Conservation (phyloP, 2,888 invertebrate species). For the Dorcus parallelipipedus region DNA sequence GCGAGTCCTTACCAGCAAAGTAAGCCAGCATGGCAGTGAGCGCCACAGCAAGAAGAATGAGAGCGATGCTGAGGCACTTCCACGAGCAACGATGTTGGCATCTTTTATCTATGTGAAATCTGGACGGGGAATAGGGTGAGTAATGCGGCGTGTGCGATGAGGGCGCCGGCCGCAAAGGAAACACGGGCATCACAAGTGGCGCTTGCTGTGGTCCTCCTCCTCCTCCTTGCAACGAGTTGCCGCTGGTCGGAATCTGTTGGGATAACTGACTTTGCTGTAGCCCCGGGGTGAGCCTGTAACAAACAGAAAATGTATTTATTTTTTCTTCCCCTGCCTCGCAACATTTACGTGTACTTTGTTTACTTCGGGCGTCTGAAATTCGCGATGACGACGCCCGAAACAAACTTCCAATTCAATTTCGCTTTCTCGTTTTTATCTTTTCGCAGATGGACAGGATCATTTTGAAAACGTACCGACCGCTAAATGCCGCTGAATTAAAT, state of each 20-base stretch:
- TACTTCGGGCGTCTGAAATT: no score
- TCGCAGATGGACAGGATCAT: no score
- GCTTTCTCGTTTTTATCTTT: no score
- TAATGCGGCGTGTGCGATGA: conserved; percentile 72
- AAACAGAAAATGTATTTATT: conserved; percentile 20
- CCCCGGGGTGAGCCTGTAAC: conserved; percentile 52
- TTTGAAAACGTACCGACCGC: no score
- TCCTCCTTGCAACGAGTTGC: conserved; percentile 61
- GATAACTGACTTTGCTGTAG: conserved; percentile 55
- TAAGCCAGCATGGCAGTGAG: conserved; percentile 92
- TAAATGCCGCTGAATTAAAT: no score
- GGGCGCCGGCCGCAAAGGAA: conserved; percentile 68
- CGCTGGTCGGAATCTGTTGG: conserved; percentile 58
- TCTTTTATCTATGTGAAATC: conserved; percentile 92
- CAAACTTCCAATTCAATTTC: no score
- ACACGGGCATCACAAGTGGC: conserved; percentile 84
- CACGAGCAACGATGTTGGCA: conserved; percentile 93
- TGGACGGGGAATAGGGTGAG: conserved; percentile 86
- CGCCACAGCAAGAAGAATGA: conserved; percentile 86
- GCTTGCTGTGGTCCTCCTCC: conserved; percentile 59
- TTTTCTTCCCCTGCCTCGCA: neutral
- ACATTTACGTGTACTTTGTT: no score
- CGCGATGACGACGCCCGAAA: no score
- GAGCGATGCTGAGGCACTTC: conserved; percentile 92
- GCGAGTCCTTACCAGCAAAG: conserved; percentile 75